Base-by-base conservation (phyloP, 2,888 invertebrate genomes). In the Eupsilia transversa region DNA sequence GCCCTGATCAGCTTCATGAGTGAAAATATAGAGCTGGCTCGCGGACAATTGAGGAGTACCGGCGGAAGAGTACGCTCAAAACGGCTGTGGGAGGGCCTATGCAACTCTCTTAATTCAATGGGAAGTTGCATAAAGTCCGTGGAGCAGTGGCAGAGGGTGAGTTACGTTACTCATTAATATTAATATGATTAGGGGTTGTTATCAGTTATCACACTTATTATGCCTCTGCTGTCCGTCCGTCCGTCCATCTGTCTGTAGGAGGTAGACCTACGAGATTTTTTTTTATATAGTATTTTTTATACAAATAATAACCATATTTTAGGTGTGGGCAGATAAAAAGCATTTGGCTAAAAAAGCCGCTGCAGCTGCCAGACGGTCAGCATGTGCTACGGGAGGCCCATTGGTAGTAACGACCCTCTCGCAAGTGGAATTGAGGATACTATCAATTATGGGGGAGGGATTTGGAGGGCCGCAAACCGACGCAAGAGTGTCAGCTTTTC, bases 291-390 rank as follows among this genome's bases (percentile, higher is more conserved):
- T 35, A 7, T 4, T 35, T 35, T 35, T 35, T 35, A 35, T 35
- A 5, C 17, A 43, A 17, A 0, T 35, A 20, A 20, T 63, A 30
- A 33, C 4, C 2, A 23, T 6, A 7, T 70, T 69, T 20, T 14
- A 70, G 70, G 70, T 70, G 38, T 70, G 70, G 70, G 38, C 49
- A 2, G 70, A 70, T 12, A 70, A 52, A 4, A 70, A 70, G 20
- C 38, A 70, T 52, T 2, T 70, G 17, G 70, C 38, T 0, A 70
- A 69, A 7, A 70, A 43, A 38, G 70, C 70, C 7, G 70, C 70
- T 7, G 30, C 23, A n/a, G 23, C 30, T 3, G 49, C 70, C 4
- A 52, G 38, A 4, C 30, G 70, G 2, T 30, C 70, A 30, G 30
- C 17, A 30, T n/a, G 30, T 12, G 38, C 30, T 2, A 23, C 23